phyloP scores from a whole-genome alignment of 35 echinoderm and acorn worm species.

The Ptychodera flava region DNA sequence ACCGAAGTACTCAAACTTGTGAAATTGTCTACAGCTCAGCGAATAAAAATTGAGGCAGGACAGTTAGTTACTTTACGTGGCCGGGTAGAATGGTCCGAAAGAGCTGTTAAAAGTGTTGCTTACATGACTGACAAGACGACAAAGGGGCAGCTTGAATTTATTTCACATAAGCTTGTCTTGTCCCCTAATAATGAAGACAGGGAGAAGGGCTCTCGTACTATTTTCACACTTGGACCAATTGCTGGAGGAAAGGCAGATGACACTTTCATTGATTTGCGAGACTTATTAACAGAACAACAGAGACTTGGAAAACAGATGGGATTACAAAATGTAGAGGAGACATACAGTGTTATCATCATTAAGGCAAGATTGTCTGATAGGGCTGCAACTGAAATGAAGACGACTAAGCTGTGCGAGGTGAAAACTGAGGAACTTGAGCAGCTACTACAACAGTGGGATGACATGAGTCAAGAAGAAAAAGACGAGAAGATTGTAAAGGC shows the following conservation, averaged over 20 bases:
- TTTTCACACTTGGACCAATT: not conserved
- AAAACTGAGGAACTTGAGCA: not conserved
- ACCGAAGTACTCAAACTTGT: not conserved
- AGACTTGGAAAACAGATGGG: not conserved
- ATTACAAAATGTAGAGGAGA: not conserved
- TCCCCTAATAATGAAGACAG: not conserved
- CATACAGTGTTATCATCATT: not conserved
- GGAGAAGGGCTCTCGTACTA: not conserved
- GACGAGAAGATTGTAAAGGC: not conserved
- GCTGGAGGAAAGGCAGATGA: not conserved
- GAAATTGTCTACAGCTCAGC: not conserved
- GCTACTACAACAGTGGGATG: not conserved
- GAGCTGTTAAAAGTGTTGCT: not conserved
- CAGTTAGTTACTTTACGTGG: not conserved
- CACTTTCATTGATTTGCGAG: not conserved
- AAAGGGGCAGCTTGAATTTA: not conserved
- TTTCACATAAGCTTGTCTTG: not conserved
- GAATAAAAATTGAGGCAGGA: not conserved
- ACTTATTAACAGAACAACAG: not conserved
- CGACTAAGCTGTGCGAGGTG: not conserved
- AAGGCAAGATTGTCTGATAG: not conserved
- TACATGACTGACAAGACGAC: not conserved
- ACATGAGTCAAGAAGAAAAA: not conserved
- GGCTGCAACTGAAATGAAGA: not conserved
- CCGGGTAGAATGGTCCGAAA: not conserved